Base-by-base conservation (phyloP, 2,113 vertebrate species). In the Capra hircus region DNA sequence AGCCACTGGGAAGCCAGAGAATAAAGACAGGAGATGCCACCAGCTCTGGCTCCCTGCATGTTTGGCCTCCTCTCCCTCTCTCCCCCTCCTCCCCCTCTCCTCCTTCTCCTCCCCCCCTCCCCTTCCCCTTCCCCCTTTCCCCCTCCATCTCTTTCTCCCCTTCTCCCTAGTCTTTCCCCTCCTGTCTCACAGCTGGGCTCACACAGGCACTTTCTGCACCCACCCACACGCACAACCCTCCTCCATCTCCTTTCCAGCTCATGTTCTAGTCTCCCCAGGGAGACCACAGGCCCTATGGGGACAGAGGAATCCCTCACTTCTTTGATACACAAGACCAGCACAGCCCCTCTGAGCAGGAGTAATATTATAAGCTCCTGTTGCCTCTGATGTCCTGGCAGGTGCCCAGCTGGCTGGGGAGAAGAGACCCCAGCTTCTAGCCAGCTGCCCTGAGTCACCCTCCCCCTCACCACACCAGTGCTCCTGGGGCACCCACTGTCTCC, bases 361-460 rank as follows among this genome's bases (percentile, higher is more conserved):
- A 0, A 6, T 15, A 12, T 40, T 13, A 11, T 12, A 23, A 82
- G 53, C 15, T 30, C 55, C 64, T 57, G 13, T 40, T 14, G 27
- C 2, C 95, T 52, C 87, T 78, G 59, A 74, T 19, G 27, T 60
- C 53, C 88, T 25, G 28, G 52, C 52, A 60, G 80, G 83, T 21
- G 30, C 57, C 60, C 3, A 1, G 33, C 30, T 62, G 13, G 28
- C 43, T 62, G 33, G 77, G 28, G 25, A 88, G 88, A 15, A 27
- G 97, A 89, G 80, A 96, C 96, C 92, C 97, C 97, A 80, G 88
- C 97, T 97, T 97, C 91, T 94, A 97, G 91, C 92, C 64, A 93
- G 95, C 96, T 97, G 97, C 95, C 97, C 98, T 95, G 97, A 96
- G 97, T 97, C 96, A 8, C 23, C 71, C 11, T 17, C 6, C 23